phyloP scores from a whole-genome alignment of 1,140 invertebrate genomes.

The Atopsyche davidsoni region DNA sequence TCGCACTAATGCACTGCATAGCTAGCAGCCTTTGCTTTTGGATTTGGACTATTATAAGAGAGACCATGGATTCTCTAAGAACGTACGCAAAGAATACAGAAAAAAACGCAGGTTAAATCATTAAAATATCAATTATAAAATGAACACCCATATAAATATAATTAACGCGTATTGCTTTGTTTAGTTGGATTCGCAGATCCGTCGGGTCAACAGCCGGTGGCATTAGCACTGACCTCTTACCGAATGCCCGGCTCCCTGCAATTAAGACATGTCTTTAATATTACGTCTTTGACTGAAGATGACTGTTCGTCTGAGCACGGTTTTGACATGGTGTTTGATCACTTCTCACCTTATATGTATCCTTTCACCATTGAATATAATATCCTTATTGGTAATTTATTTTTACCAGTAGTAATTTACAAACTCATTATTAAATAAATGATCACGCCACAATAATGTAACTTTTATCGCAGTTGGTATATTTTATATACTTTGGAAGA shows the following conservation, averaged over 20 bases:
- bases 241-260: constrained; percentile 16
- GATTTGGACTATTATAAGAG: constrained; percentile 65
- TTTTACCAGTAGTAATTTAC: background rate
- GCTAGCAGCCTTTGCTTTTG: constrained; percentile 66
- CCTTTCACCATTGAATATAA: constrained; percentile 71
- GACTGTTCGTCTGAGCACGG: constrained; percentile 18
- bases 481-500: constrained; percentile 66
- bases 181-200: too few relatives aligned
- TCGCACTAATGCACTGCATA: constrained; percentile 69
- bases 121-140: too few relatives aligned
- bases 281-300: constrained; percentile 9
- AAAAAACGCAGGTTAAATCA: too few relatives aligned
- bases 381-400: constrained; percentile 58
- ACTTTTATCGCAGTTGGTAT: constrained; percentile 53
- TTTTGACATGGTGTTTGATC: constrained; percentile 48
- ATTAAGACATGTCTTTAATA: constrained; percentile 15
- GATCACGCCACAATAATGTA: constrained; percentile 3
- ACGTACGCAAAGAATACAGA: constrained; percentile 39
- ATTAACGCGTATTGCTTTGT: too few relatives aligned
- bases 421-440: background rate
- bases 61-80: constrained; percentile 55
- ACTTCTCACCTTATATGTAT: constrained; percentile 63
- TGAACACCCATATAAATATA: too few relatives aligned
- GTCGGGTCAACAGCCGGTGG: constrained; percentile 22
- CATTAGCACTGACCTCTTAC: constrained; percentile 33